These are phyloP conservation scores for Halyomorpha halys DNA, from an alignment of 1,140 invertebrate species.

Conservation along the genomic window DNA sequence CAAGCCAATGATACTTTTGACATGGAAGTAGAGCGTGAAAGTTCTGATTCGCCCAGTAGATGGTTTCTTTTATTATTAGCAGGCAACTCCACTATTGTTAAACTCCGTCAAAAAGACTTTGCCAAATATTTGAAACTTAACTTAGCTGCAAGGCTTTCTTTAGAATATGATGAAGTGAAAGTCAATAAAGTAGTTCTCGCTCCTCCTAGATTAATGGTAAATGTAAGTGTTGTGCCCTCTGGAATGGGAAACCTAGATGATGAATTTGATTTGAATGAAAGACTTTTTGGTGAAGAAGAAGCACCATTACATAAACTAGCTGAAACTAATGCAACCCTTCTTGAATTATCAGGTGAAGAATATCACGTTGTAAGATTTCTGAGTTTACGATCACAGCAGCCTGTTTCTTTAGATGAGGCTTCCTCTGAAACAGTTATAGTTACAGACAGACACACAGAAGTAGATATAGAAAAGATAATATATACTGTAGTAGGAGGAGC, in stretches of 20 bases:
- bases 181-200: conserved; percentile 34
- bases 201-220: conserved; percentile 34
- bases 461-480: conserved; percentile 33
- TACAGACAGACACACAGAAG: conserved; percentile 30
- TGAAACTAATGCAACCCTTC: conserved; percentile 35
- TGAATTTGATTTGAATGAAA: conserved; percentile 31
- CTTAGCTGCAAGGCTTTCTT: conserved; percentile 35
- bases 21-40: conserved; percentile 3
- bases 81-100: conserved; percentile 35
- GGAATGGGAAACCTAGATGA: conserved; percentile 29
- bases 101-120: conserved; percentile 34
- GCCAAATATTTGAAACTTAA: conserved; percentile 36
- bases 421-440: conserved; percentile 25
- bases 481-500: conserved; percentile 32
- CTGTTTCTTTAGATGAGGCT: conserved; percentile 29
- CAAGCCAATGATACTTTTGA: conserved; percentile 13
- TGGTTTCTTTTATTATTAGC: conserved; percentile 33
- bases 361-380: conserved; percentile 34
- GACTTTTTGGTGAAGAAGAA: conserved; percentile 31
- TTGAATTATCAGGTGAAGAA: conserved; percentile 36
- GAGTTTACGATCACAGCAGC: conserved; percentile 30
- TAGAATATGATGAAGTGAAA: conserved; percentile 35
- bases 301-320: conserved; percentile 34
- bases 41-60: conserved; percentile 20
- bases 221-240: conserved; percentile 33